phyloP scores from a whole-genome alignment of 2,888 invertebrate genomes.

The Miltochrista miniata region DNA sequence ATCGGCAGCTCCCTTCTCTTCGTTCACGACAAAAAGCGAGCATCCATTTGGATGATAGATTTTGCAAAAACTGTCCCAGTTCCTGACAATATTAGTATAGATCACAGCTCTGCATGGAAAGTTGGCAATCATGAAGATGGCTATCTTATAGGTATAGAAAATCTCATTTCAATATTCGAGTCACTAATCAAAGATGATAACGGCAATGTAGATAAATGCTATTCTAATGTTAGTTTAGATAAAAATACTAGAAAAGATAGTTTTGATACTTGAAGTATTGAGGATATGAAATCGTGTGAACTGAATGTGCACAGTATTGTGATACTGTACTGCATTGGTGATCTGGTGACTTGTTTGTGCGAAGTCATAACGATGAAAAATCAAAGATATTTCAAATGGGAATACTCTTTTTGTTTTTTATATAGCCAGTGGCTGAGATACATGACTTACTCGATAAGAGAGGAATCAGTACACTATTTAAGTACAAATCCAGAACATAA shows the following conservation, averaged over 20 bases:
- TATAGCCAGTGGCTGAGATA: no score
- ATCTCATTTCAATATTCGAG: conserved; percentile 93
- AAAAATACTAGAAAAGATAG: conserved; percentile 69
- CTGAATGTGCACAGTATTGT: conserved; percentile 44
- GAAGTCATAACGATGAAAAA: conserved; percentile 24
- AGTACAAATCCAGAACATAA: no score
- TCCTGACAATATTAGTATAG: conserved; percentile 88
- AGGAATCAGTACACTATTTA: no score
- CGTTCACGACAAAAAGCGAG: conserved; percentile 94
- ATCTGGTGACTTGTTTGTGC: conserved; percentile 39
- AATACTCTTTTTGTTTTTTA: no score
- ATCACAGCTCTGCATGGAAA: conserved; percentile 93
- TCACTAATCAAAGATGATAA: conserved; percentile 81
- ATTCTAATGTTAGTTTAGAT: conserved; percentile 56
- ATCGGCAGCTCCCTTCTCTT: conserved; percentile 97
- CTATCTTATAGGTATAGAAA: conserved; percentile 95
- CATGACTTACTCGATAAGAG: no score
- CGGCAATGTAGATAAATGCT: conserved; percentile 68
- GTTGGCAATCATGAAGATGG: conserved; percentile 99
- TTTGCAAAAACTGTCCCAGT: conserved; percentile 97
- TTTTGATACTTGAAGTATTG: conserved; percentile 69
- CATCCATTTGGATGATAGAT: conserved; percentile 98
- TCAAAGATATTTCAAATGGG: conserved; percentile 3
- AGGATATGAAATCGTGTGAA: conserved; percentile 44
- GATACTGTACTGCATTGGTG: conserved; percentile 44